phyloP scores from a whole-genome alignment of 2,888 invertebrate species.

The Antitype chi region DNA sequence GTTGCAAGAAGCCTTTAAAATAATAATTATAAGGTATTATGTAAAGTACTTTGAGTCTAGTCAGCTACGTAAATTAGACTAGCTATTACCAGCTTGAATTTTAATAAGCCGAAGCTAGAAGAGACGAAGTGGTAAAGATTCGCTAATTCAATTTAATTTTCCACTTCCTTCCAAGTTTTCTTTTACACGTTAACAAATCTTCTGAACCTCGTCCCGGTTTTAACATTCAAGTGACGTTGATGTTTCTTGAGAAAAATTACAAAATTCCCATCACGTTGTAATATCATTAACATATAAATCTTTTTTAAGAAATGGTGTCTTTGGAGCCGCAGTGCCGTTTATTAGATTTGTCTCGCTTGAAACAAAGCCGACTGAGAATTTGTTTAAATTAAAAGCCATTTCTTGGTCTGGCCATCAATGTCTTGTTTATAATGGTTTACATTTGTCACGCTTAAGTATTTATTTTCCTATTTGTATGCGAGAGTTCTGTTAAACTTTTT shows the following conservation, averaged over 20 bases:
- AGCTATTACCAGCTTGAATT: neutral
- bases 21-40: neutral
- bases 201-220: slow-evolving; percentile 30
- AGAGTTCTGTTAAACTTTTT: slow-evolving; percentile 1
- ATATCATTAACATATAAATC: slow-evolving; percentile 67
- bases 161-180: slow-evolving; percentile 28
- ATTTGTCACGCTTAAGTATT: slow-evolving; percentile 18
- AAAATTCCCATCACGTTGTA: slow-evolving; percentile 62
- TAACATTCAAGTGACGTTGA: slow-evolving; percentile 55
- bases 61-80: neutral
- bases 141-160: slow-evolving; percentile 44
- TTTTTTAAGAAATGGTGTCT: slow-evolving; percentile 54
- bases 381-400: slow-evolving; percentile 4
- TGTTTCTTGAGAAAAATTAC: slow-evolving; percentile 43
- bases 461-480: slow-evolving; percentile 9
- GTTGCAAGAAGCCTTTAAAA: slow-evolving; percentile 3
- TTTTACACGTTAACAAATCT: slow-evolving; percentile 40
- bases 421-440: slow-evolving; percentile 22
- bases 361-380: slow-evolving; percentile 41
- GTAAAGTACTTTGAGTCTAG: neutral
- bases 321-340: slow-evolving; percentile 43
- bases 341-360: slow-evolving; percentile 44
- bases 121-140: slow-evolving; percentile 3
- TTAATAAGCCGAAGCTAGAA: neutral
- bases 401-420: neutral